Conservation (phyloP, 2,888 invertebrate genomes). For the Ectemnius lituratus region DNA sequence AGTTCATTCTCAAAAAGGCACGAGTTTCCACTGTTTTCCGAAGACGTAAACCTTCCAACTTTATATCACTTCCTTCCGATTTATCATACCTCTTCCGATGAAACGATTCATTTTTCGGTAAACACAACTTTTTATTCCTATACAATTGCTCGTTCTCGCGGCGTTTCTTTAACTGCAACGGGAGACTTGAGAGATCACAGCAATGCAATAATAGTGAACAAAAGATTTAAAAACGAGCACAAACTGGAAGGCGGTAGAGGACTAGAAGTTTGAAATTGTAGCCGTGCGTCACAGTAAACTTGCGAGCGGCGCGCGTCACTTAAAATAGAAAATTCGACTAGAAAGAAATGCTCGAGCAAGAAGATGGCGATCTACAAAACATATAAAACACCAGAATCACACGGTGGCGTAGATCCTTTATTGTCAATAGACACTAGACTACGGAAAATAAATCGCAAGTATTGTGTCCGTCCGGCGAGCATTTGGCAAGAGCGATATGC, state of each 20-base stretch:
- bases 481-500: constrained; percentile 52
- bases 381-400: constrained; percentile 51
- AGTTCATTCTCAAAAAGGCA: constrained; percentile 63
- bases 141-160: too few relatives aligned
- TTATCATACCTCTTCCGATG: not conserved
- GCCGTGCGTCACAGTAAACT: not conserved
- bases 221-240: too few relatives aligned
- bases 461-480: constrained; percentile 30
- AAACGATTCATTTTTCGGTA: not conserved
- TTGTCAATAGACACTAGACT: constrained; percentile 67
- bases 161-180: too few relatives aligned
- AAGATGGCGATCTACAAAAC: constrained; percentile 46
- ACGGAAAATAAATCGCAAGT: constrained; percentile 60
- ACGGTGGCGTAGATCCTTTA: constrained; percentile 42
- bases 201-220: too few relatives aligned
- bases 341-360: constrained; percentile 19
- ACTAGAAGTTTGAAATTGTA: too few relatives aligned
- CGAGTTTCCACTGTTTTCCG: constrained; percentile 51
- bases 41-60: constrained; percentile 21
- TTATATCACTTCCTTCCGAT: not conserved
- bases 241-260: too few relatives aligned
- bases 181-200: too few relatives aligned
- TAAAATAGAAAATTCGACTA: constrained; percentile 34
- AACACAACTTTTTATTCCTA: too few relatives aligned
- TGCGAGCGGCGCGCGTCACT: not conserved